phyloP scores from a whole-genome alignment of 2,888 invertebrate species.

The Cyclophora punctaria region DNA sequence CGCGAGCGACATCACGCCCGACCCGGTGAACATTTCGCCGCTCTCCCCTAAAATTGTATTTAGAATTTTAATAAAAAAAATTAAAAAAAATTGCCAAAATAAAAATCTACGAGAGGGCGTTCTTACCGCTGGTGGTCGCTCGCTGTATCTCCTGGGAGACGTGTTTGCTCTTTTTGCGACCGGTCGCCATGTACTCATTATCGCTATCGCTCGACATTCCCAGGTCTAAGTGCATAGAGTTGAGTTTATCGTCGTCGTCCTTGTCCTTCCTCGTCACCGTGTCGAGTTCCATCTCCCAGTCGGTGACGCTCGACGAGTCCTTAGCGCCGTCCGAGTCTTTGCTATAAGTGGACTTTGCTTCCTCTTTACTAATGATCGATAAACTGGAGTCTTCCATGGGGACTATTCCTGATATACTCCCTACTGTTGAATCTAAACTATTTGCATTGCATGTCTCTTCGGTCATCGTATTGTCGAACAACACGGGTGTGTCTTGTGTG shows the following conservation, averaged over 20 bases:
- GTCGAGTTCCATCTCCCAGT: slow-evolving; percentile 79
- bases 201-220: slow-evolving; percentile 73
- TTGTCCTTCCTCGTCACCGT: slow-evolving; percentile 64
- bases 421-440: slow-evolving; percentile 59
- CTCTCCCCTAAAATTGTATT: slow-evolving; percentile 57
- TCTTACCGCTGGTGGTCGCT: slow-evolving; percentile 55
- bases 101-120: slow-evolving; percentile 14
- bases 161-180: slow-evolving; percentile 47
- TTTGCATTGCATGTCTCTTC: slow-evolving; percentile 57
- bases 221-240: slow-evolving; percentile 62
- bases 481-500: slow-evolving; percentile 76
- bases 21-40: slow-evolving; percentile 53
- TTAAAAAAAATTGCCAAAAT: slow-evolving; percentile 27
- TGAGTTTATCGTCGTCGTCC: slow-evolving; percentile 60
- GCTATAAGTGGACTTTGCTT: slow-evolving; percentile 37
- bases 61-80: slow-evolving; percentile 30
- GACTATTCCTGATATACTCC: slow-evolving; percentile 53
- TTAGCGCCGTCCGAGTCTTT: slow-evolving; percentile 50
- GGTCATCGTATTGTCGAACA: slow-evolving; percentile 56
- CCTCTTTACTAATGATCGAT: slow-evolving; percentile 41
- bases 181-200: slow-evolving; percentile 53
- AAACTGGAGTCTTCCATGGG: slow-evolving; percentile 43
- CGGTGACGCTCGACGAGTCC: slow-evolving; percentile 62
- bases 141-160: slow-evolving; percentile 45
- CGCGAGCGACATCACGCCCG: slow-evolving; percentile 56